phyloP scores from a whole-genome alignment of 2,113 vertebrate species.

The Cricetomys ansorgei region DNA sequence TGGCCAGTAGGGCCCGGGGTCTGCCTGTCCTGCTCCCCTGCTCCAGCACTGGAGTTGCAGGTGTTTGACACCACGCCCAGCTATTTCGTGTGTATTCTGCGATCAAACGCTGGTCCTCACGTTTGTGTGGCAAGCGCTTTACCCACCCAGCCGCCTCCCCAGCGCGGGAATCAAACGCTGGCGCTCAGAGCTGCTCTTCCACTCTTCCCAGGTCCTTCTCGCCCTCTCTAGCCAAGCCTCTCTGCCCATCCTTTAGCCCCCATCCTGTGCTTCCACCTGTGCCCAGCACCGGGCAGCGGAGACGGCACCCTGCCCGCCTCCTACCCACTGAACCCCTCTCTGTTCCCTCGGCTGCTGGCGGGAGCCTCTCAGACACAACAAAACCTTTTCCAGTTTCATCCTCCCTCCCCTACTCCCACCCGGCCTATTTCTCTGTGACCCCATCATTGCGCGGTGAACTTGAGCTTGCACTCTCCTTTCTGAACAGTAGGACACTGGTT shows the following conservation, averaged over 20 bases:
- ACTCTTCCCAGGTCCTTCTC: not conserved
- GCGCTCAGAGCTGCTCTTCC: too few relatives aligned
- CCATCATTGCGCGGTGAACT: rapidly evolving
- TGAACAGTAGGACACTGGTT: not conserved
- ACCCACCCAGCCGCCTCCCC: too few relatives aligned
- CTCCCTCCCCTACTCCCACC: not conserved
- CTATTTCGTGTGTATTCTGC: not conserved
- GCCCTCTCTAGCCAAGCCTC: not conserved
- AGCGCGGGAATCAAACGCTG: too few relatives aligned
- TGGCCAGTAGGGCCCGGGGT: not conserved
- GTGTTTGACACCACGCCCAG: not conserved
- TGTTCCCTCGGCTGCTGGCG: not conserved
- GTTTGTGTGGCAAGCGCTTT: not conserved
- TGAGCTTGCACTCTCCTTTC: not conserved
- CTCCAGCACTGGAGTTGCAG: not conserved
- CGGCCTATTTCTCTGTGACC: not conserved
- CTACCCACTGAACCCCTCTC: not conserved
- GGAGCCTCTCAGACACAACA: not conserved
- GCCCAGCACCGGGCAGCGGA: too few relatives aligned
- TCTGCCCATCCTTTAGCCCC: not conserved
- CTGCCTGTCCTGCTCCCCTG: not conserved
- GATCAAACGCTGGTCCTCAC: not conserved
- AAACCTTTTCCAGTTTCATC: not conserved
- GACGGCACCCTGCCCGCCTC: not conserved
- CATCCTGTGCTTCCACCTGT: too few relatives aligned